Base-by-base conservation (phyloP, 2,797 vertebrate genomes). In the Harpagifer antarcticus region DNA sequence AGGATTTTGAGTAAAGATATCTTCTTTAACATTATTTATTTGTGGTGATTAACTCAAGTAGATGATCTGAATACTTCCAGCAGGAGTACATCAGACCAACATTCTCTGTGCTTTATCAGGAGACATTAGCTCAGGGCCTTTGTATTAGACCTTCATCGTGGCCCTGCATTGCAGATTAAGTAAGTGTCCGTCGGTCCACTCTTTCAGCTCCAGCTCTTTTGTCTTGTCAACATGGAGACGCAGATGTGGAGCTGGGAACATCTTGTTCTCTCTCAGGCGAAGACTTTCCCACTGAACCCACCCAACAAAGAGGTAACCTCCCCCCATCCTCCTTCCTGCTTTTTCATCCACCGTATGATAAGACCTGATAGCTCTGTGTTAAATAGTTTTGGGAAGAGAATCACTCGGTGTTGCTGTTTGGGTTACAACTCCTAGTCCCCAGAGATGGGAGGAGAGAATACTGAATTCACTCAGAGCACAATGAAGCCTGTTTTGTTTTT, bases 201-300 rank as follows among this genome's bases (percentile, higher is more conserved):
- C 14, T 31, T 54, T 56, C 40, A 60, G 53, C 12, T 47, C 55
- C 33, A 17, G 45, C 37, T 82, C 78, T 72, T 86, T 86, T 83
- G 81, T 88, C 58, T 81, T 47, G 49, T 59, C 78, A 76, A 71
- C 70, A 8, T 16, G 49, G 57, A 74, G 61, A 73, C 20, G n/a
- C 74, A 84, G 76, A 87, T 74, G 81, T 78, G 66, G 50, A 61
- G 45, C 33, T 8, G 42, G 77, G 90, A 93, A 92, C 89, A 88
- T 40, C 0, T 17, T 89, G 86, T 92, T 85, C 86, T 63, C 48
- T 47, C 48, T 47, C 66, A 20, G 54, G 23, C 23, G 3, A 58
- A 88, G 76, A 72, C 45, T 71, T 82, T 81, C 59, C 71, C 68
- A 62, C 67, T 15, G 52, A 78, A 78, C 65, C 79, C 47, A 64